Base-by-base conservation (phyloP, 92 coral and sea anemone genomes). In the Phymanthus crucifer region DNA sequence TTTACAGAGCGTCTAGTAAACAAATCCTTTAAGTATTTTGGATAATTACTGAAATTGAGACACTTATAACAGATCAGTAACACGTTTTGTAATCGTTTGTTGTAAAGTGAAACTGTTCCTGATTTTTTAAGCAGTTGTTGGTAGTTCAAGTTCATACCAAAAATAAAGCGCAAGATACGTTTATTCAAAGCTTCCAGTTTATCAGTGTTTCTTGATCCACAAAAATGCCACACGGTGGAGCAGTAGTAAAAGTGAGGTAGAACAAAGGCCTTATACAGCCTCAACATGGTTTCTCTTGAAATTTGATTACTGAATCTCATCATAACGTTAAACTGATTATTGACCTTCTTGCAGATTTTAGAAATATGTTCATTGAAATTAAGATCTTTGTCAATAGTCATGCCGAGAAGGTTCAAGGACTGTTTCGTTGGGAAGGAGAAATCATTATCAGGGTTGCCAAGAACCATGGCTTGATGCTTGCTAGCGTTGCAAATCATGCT, bases 391-490 rank as follows among this genome's bases (percentile, higher is more conserved):
- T 83, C 88, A 23, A 79, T 75, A 18, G 80, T 73, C 78, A 87
- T 72, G 50, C 91, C 91, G 36, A 87, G 66, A 5, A 83, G 52
- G 6, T 79, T 48, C 35, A 87, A 19, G 9, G 88, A 83, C 46
- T 79, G 45, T 0, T 83, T 74, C 23, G 74, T n/a, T 9, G 85
- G 79, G 37, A 87, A 87, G 40, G 83, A 52, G 65, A 81, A 81
- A 6, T 78, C 40, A 40, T 83, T 80, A 17, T 87, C 77, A 66
- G 87, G 83, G 70, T 71, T 88, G 70, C 92, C 92, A 46, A 84
- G 19, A n/a, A 80, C 78, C 83, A 84, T 71, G 4, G 86, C 89
- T n/a, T 83, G 83, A 80, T 88, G 85, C 40, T 88, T 88, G 32
- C 29, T 46, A 50, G 77, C 77, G 27, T 83, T 88, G 19, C 40